Conservation (phyloP, 1,140 invertebrate genomes). For the Solen grandis region DNA sequence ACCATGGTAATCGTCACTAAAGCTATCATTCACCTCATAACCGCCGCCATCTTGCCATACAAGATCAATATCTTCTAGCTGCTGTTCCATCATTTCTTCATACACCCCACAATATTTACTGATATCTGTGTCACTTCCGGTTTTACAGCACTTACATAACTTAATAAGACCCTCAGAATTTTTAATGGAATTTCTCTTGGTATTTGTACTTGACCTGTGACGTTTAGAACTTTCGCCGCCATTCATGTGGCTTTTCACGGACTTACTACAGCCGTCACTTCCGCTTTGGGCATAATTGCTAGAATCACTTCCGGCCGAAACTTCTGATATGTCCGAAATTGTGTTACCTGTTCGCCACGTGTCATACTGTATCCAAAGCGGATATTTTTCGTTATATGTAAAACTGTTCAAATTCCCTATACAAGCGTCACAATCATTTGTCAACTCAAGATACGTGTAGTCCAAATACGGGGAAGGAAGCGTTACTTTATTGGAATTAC, state of each 20-base stretch:
- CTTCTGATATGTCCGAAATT: constrained; percentile 42
- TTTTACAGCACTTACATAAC: constrained; percentile 12
- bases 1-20: not conserved
- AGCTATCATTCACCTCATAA: not conserved
- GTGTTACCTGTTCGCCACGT: constrained; percentile 25
- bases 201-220: too few relatives aligned
- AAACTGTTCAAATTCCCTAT: constrained; percentile 12
- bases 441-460: constrained; percentile 50
- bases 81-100: constrained; percentile 53
- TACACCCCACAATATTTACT: constrained; percentile 50
- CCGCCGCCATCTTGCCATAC: not conserved
- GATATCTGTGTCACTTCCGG: not conserved
- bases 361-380: constrained; percentile 41
- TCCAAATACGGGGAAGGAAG: constrained; percentile 38
- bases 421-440: constrained; percentile 21
- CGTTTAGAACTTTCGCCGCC: too few relatives aligned
- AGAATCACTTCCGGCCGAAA: constrained; percentile 32
- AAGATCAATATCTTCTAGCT: constrained; percentile 38
- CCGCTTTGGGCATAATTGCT: not conserved
- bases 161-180: too few relatives aligned
- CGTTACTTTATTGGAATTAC: constrained; percentile 16
- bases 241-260: constrained; percentile 19
- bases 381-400: constrained; percentile 46
- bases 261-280: constrained; percentile 11
- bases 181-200: too few relatives aligned